Percentiles rank a stretch among this genome's conserved stretches.
Conservation (phyloP, 2,113 vertebrate species). For the Oxygymnocypris stewartii region DNA sequence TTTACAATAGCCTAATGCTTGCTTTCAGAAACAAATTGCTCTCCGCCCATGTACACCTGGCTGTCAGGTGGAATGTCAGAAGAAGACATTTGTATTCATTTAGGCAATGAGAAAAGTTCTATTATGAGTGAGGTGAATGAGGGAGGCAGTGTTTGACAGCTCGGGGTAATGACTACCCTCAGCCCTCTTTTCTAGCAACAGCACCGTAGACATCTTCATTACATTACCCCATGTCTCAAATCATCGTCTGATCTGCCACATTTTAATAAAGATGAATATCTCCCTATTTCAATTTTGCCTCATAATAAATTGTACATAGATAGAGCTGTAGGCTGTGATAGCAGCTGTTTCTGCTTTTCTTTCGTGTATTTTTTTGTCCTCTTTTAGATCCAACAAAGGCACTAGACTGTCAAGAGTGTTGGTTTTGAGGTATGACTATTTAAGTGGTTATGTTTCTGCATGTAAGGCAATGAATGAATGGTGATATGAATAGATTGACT, state of each 20-base stretch:
- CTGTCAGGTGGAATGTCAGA: slow-evolving; percentile 43
- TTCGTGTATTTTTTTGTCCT: background rate
- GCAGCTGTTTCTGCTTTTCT: slow-evolving; percentile 9
- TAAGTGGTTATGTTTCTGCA: background rate
- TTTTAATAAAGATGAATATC: slow-evolving; percentile 46
- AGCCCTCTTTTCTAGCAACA: slow-evolving; percentile 25
- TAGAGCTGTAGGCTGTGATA: background rate
- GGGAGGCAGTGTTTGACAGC: slow-evolving; percentile 41
- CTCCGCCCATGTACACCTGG: slow-evolving; percentile 26
- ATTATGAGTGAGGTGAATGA: slow-evolving; percentile 49
- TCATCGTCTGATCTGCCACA: slow-evolving; percentile 29
- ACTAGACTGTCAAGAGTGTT: background rate
- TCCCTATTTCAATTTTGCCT: slow-evolving; percentile 7
- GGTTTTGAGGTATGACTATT: background rate
- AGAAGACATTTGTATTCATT: slow-evolving; percentile 52
- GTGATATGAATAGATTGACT: background rate
- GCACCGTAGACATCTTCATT: slow-evolving; percentile 45
- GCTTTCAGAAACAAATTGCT: slow-evolving; percentile 10
- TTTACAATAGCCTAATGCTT: slow-evolving; percentile 8
- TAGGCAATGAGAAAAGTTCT: slow-evolving; percentile 43
- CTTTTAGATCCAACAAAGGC: background rate
- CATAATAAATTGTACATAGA: slow-evolving; percentile 28
- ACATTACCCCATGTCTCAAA: slow-evolving; percentile 31
- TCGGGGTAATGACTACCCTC: slow-evolving; percentile 37
- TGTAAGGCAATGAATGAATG: background rate